A percentile compares a stretch with the other conserved stretches of the same genome.
Conservation (phyloP, 2,888 invertebrate species). For the Synanthedon formicaeformis region DNA sequence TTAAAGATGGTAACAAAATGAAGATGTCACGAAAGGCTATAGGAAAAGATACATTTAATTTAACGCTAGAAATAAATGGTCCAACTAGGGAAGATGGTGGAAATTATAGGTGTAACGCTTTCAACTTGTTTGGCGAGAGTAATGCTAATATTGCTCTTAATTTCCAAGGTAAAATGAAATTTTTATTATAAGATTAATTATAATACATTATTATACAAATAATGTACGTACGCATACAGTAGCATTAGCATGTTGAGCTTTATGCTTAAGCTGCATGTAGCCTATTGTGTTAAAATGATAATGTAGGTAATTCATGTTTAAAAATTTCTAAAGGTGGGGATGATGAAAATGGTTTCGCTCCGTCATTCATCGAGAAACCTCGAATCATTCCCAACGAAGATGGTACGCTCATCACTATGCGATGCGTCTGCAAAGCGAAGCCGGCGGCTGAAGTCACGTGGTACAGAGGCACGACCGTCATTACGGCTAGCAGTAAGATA, state of each 20-base stretch:
- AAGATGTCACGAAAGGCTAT: conserved; percentile 91
- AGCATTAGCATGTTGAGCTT: conserved; percentile 59
- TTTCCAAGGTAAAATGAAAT: conserved; percentile 87
- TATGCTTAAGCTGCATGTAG: conserved; percentile 56
- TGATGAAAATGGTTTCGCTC: conserved; percentile 93
- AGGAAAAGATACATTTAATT: conserved; percentile 90
- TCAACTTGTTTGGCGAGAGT: conserved; percentile 98
- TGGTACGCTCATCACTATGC: conserved; percentile 96
- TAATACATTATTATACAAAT: conserved; percentile 11
- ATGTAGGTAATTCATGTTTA: conserved; percentile 1
- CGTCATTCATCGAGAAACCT: conserved; percentile 98
- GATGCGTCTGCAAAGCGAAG: conserved; percentile 95
- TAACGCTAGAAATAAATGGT: conserved; percentile 93
- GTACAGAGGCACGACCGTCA: conserved; percentile 90
- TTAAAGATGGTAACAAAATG: conserved; percentile 86
- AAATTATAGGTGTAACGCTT: conserved; percentile 98
- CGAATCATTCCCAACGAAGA: conserved; percentile 98
- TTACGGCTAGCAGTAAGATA: conserved; percentile 87
- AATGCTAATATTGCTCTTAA: conserved; percentile 99
- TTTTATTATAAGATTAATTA: conserved; percentile 10
- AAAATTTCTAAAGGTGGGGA: conserved; percentile 79
- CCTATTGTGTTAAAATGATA: conserved; percentile 4
- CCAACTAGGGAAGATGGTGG: conserved; percentile 98
- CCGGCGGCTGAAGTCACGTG: conserved; percentile 95
- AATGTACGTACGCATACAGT: conserved; percentile 63